Conservation (phyloP, 2,113 vertebrate genomes). For the Paramormyrops kingsleyae region DNA sequence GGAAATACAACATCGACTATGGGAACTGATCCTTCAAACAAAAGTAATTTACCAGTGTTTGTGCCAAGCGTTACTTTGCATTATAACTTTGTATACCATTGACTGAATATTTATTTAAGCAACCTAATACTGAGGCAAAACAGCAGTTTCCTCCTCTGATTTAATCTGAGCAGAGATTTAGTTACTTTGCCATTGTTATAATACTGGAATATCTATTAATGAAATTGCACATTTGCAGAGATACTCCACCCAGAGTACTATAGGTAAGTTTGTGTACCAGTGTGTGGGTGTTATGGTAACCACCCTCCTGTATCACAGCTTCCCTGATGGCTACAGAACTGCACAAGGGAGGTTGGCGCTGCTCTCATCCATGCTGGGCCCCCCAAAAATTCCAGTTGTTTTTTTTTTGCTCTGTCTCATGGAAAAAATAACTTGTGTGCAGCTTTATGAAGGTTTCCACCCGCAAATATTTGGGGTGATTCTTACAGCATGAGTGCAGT, state of each 20-base stretch:
- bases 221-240: background rate
- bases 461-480: constrained; percentile 41
- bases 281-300: background rate
- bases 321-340: background rate
- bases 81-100: background rate
- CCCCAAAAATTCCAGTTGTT: background rate
- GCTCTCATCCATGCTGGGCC: background rate
- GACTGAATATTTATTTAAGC: background rate
- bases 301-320: background rate
- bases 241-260: background rate
- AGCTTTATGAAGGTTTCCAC: constrained; percentile 39
- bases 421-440: constrained; percentile 20
- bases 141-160: background rate
- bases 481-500: constrained; percentile 24
- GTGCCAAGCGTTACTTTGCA: background rate
- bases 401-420: background rate
- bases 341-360: background rate
- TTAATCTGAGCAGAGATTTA: background rate
- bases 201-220: background rate
- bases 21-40: background rate
- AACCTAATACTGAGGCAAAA: background rate
- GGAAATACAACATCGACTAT: background rate
- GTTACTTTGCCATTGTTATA: background rate
- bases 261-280: background rate
- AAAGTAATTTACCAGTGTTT: background rate